Percentiles rank a stretch among this genome's conserved stretches.
phyloP scores from a whole-genome alignment of 2,888 invertebrate genomes.

The Plebejus anna region DNA sequence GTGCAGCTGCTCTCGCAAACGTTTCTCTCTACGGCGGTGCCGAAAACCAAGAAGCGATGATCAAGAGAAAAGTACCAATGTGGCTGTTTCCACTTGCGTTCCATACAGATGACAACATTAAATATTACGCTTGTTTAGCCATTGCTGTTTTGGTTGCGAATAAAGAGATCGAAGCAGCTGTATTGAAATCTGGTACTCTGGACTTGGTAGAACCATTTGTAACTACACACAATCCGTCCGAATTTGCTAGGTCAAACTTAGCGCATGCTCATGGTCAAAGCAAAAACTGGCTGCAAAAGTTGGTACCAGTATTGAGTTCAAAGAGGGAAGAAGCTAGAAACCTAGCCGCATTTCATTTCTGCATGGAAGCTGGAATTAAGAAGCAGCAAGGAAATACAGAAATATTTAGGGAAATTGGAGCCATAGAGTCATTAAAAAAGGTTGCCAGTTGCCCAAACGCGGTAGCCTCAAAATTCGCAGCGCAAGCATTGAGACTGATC shows the following conservation, averaged over 20 bases:
- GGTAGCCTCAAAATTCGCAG: slow-evolving; percentile 97
- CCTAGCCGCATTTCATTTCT: slow-evolving; percentile 98
- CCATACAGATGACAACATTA: slow-evolving; percentile 97
- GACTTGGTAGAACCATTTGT: slow-evolving; percentile 98
- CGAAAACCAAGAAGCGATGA: slow-evolving; percentile 98
- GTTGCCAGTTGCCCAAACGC: slow-evolving; percentile 99
- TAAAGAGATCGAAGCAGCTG: slow-evolving; percentile 98
- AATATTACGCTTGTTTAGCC: slow-evolving; percentile 98
- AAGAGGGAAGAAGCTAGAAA: slow-evolving; percentile 97
- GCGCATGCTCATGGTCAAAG: slow-evolving; percentile 98
- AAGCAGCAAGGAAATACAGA: slow-evolving; percentile 94
- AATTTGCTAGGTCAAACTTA: slow-evolving; percentile 94
- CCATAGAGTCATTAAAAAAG: slow-evolving; percentile 95
- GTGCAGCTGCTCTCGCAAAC: slow-evolving; percentile 98
- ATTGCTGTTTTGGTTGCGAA: slow-evolving; percentile 98
- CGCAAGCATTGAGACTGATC: slow-evolving; percentile 93
- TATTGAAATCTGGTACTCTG: slow-evolving; percentile 96
- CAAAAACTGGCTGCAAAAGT: slow-evolving; percentile 94
- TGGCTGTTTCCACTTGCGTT: slow-evolving; percentile 99
- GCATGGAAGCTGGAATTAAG: slow-evolving; percentile 99
- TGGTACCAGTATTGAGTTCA: slow-evolving; percentile 96
- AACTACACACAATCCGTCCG: slow-evolving; percentile 94
- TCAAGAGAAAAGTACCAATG: slow-evolving; percentile 94
- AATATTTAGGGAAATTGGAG: slow-evolving; percentile 96
- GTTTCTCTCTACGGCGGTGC: slow-evolving; percentile 97